Evolutionary conservation across 92 coral and sea anemone genomes (phyloP).

Genomic region (Palythoa grandis): DNA sequence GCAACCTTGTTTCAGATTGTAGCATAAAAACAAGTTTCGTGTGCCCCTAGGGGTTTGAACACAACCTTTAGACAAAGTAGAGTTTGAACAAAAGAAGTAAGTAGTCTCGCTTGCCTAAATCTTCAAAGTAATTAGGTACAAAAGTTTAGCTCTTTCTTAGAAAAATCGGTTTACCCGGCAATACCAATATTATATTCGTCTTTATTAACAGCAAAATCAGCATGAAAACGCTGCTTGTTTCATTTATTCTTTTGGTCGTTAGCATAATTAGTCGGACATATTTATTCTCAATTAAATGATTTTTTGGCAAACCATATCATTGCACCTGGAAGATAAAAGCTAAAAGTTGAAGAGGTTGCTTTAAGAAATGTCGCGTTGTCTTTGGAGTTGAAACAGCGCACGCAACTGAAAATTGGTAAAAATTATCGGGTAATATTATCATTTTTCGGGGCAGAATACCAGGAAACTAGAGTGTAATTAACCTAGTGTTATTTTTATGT

Average conservation of each 20-base stretch:
- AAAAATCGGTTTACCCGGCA: not conserved
- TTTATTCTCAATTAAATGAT: conserved; percentile 17
- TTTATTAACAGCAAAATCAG: conserved; percentile 1
- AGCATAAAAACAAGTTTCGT: conserved; percentile 29
- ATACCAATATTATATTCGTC: not conserved
- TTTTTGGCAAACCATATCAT: conserved; percentile 27
- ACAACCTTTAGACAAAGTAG: conserved; percentile 16
- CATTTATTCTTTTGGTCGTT: conserved; percentile 20
- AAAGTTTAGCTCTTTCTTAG: not conserved
- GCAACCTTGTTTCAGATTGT: not conserved
- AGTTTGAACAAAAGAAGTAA: conserved; percentile 31
- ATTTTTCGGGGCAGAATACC: not conserved
- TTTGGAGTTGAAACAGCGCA: conserved; percentile 19
- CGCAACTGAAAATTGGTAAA: conserved; percentile 2
- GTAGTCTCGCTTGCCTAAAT: conserved; percentile 25
- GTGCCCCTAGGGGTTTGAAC: conserved; percentile 35
- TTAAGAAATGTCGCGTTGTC: not conserved
- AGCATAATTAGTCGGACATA: conserved; percentile 22
- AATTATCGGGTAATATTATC: not conserved
- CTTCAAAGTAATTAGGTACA: conserved; percentile 26
- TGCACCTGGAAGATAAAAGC: conserved; percentile 11
- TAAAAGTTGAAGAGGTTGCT: not conserved
- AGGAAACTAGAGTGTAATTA: not conserved
- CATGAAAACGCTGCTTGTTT: not conserved
- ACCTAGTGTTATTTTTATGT: not conserved